Evolutionary conservation across 2,888 invertebrate genomes (phyloP), one percentile per base, ranked within the genome.

Genomic region (Bombylius major): DNA sequence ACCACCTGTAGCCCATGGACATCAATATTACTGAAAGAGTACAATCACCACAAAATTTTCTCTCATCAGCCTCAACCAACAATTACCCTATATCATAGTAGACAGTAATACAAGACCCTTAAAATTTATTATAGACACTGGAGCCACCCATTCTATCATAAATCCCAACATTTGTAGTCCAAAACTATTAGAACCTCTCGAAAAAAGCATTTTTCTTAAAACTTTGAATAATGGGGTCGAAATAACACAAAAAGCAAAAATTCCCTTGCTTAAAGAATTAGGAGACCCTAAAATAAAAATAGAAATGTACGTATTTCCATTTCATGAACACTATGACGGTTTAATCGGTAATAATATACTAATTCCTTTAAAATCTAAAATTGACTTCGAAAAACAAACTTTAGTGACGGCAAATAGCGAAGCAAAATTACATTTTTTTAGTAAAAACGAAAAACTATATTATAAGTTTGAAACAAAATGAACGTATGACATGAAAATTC

Each of bases 281-380:
- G 55, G 55, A 32, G 47, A 47, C 5, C 34, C 51, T 1, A 47
- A 45, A 3, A 32, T 39, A 23, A 47, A 6, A 32, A 44, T 55
- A 4, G 51, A 55, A 14, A 31, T 55, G 23, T 47, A 36, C 33
- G 51, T 55, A 14, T 48, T n/a, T 12, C 36, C 34, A 34, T 54
- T 56, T 34, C 44, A 56, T 23, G 44, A 56, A 9, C 47, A 39
- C 7, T 56, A 48, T 42, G 56, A 56, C 31, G 56, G 48, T 5
- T 34, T 56, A 23, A 52, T 52, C n/a, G 52, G 47, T 23, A 57
- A 57, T n/a, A 14, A 56, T 47, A 45, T 56, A 12, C 9, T 56
- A 11, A 51, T 23, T 4, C 47, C 23, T 48, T 6, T 56, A 7
- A 33, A 51, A 31, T 5, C 23, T 5, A 31, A 32, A n/a, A 55